Percentiles rank a stretch among this genome's conserved stretches.
phyloP scores from a whole-genome alignment of 2,797 vertebrate species.

The Betta splendens region DNA sequence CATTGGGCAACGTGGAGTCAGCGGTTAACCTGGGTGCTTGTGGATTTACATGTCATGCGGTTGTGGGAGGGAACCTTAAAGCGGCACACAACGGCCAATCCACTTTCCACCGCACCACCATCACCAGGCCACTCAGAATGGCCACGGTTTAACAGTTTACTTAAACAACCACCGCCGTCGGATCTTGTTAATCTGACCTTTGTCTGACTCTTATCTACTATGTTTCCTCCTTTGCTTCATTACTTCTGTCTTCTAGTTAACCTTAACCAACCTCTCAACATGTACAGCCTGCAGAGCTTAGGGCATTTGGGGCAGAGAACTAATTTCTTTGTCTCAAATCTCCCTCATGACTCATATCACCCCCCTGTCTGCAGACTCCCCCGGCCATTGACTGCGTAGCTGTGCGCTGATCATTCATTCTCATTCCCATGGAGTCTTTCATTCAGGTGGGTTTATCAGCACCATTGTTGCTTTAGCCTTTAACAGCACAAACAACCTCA shows the following conservation, averaged over 20 bases:
- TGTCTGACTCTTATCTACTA: neutral
- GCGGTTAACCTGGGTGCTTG: no score
- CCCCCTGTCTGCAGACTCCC: conserved; percentile 16
- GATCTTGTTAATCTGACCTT: neutral
- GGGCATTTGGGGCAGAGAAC: neutral
- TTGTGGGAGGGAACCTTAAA: no score
- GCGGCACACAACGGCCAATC: no score
- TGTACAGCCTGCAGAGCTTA: neutral
- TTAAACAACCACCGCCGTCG: neutral
- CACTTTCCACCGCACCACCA: no score
- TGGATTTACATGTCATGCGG: no score
- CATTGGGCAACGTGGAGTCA: no score
- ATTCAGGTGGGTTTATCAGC: conserved; percentile 24
- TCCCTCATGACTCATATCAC: conserved; percentile 44
- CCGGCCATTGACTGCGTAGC: conserved; percentile 7
- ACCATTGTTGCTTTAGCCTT: conserved; percentile 23
- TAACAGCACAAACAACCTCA: conserved; percentile 22
- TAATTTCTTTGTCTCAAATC: conserved; percentile 17
- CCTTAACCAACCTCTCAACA: neutral
- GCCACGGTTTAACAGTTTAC: no score
- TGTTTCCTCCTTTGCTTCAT: neutral
- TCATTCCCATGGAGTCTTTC: conserved; percentile 15
- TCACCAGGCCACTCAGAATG: no score
- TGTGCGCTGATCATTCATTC: conserved; percentile 14
- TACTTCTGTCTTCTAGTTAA: neutral